These are phyloP conservation scores for Diplazon laetatorius DNA, from an alignment of 2,888 invertebrate genomes.

Conservation along the genomic window DNA sequence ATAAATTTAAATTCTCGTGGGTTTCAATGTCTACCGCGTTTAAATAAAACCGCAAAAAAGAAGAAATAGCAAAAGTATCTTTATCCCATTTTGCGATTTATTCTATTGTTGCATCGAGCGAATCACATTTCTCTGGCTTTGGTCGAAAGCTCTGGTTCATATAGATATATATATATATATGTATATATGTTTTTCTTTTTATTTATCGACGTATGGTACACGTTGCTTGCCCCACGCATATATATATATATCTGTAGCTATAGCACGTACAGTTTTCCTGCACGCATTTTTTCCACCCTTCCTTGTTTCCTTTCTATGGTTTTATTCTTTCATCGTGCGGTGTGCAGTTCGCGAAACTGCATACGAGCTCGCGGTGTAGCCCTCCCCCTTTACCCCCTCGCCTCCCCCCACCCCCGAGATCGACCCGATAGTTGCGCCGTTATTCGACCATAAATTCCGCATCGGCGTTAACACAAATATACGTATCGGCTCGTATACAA, in stretches of 20 bases:
- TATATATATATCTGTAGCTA: too few species aligned
- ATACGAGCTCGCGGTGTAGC: slow-evolving; percentile 25
- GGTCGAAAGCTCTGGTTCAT: neutral
- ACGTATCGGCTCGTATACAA: slow-evolving; percentile 60
- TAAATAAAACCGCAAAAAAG: slow-evolving; percentile 5
- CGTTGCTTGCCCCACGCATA: slow-evolving; percentile 9
- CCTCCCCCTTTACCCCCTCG: too few species aligned
- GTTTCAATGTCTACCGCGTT: neutral
- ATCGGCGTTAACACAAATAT: slow-evolving; percentile 69
- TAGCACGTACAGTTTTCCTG: too few species aligned
- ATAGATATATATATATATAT: too few species aligned
- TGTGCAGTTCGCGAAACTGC: slow-evolving; percentile 13
- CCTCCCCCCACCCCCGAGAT: too few species aligned
- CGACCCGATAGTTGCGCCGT: slow-evolving; percentile 70
- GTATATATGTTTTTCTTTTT: slow-evolving; percentile 21
- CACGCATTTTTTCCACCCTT: slow-evolving; percentile 54
- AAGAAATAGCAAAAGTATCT: slow-evolving; percentile 22
- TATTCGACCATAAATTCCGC: slow-evolving; percentile 75
- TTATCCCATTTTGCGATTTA: slow-evolving; percentile 36
- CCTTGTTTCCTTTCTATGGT: slow-evolving; percentile 27
- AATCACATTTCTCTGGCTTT: slow-evolving; percentile 35
- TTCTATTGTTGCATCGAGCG: slow-evolving; percentile 44
- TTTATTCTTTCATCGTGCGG: slow-evolving; percentile 33
- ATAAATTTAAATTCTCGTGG: neutral
- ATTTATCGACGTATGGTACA: slow-evolving; percentile 24